Evolutionary conservation across 2,113 vertebrate genomes (phyloP), one percentile per base, ranked within the genome.

Genomic region (Gracilinanus agilis): DNA sequence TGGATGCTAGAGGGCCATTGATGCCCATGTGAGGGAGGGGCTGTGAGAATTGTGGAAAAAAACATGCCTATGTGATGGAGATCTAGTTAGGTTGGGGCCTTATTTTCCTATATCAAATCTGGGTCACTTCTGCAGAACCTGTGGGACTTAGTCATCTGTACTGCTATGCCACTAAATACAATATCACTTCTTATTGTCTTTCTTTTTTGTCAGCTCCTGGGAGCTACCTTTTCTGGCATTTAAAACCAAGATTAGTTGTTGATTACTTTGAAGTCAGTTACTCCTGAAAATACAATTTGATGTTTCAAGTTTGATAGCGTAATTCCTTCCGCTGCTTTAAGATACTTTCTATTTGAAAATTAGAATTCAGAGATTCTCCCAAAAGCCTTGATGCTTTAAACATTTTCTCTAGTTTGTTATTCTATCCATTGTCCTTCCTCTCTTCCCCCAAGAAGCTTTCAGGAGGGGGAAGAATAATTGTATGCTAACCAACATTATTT

Each of bases 401-500:
- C n/a, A 19, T 54, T 91, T 54, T 93, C 53, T 90, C 95, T 92
- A 23, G 67, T 92, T 93, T 24, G 90, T 94, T 95, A 49, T 23
- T 94, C 94, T 96, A 94, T 29, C n/a, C n/a, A 1, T 92, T 94
- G 94, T 96, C 24, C 44, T 90, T 90, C 90, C 24, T 90, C 5
- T 90, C 21, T 92, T 92, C 94, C 75, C 94, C 89, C 55, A 95
- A 93, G 55, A 94, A 93, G 53, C 95, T 83, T 94, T 96, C 89
- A 94, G 91, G 88, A 93, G 83, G 24, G 56, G 93, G 83, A 88
- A 89, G 23, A 9, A 34, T 93, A 93, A 54, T 92, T n/a, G 53
- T 94, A 92, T 98, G 53, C 89, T 98, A 98, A 97, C 97, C 95
- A 98, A 93, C 95, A 10, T 40, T 97, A 95, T 96, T 75, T 98